Base-by-base conservation (phyloP, 2,113 vertebrate genomes). In the Triplophysa tibetana region DNA sequence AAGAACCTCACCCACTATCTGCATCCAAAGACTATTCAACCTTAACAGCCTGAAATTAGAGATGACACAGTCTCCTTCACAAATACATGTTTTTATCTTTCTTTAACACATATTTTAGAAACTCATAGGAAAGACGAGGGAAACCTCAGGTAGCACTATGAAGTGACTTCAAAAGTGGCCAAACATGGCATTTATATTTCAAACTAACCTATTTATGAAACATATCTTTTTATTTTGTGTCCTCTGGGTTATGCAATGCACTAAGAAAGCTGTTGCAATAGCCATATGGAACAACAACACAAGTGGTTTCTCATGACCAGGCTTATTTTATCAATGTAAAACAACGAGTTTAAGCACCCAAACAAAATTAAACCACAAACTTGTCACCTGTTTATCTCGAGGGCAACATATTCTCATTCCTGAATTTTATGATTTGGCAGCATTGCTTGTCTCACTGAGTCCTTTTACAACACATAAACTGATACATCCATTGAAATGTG, bases 1-100 rank as follows among this genome's bases (percentile, higher is more conserved):
- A 76, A 77, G 85, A 74, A 86, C 83, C 84, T 90, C 89, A 89
- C 83, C 87, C 84, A 77, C 75, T 83, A 61, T 67, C 66, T 73
- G 76, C 60, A 75, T 85, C 84, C 80, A 88, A 70, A 81, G 80
- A 29, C 77, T 83, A 76, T 70, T 84, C 86, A 87, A 86, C 23
- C 81, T 70, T 69, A 78, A 86, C 21, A 67, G 61, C 56, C 75
- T 61, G 26, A 81, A 73, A 83, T 86, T 75, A 26, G 62, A 81
- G 66, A 67, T 84, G 77, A 75, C 73, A 85, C 76, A 75, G 82
- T 83, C 79, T 81, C 81, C 77, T 78, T 85, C 74, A 64, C 70
- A 77, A 89, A 88, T 85, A 82, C 61, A 62, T 77, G 80, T 61
- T 80, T 82, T 79, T 45, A 77, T 77, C 69, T 82, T 64, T 65